Conservation (phyloP, 2,888 invertebrate genomes). For the Lamellibrachia satsuma region DNA sequence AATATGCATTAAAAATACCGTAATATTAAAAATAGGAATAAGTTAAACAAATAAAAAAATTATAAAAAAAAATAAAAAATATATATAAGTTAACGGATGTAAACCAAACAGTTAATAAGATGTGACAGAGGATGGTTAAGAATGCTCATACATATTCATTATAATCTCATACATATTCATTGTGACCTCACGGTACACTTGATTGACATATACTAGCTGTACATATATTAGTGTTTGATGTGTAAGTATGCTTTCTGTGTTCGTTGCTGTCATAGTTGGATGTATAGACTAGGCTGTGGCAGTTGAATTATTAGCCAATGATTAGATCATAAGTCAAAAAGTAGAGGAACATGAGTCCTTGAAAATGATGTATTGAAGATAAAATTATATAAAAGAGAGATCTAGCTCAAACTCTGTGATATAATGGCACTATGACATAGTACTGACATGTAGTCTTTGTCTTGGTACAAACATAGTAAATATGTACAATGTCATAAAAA, state of each 20-base stretch:
- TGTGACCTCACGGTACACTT: neutral
- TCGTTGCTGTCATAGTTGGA: neutral
- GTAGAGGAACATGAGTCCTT: neutral
- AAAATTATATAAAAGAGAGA: too few species aligned
- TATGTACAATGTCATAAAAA: too few species aligned
- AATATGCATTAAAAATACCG: too few species aligned
- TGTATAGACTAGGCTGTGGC: neutral
- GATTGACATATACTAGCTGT: neutral
- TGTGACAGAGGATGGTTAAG: neutral
- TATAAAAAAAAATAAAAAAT: too few species aligned
- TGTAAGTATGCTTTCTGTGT: neutral
- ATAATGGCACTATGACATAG: too few species aligned
- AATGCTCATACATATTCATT: neutral
- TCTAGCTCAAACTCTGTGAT: too few species aligned
- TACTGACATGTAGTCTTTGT: too few species aligned
- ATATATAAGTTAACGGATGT: neutral
- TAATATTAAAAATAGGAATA: too few species aligned
- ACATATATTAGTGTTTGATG: neutral
- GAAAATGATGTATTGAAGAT: too few species aligned
- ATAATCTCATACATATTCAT: neutral
- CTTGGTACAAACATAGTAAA: too few species aligned
- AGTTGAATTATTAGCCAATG: neutral
- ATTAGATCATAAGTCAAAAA: neutral
- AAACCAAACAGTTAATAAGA: neutral
- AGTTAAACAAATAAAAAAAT: too few species aligned